phyloP scores from a whole-genome alignment of 2,888 invertebrate species.

The Platycnemis pennipes region DNA sequence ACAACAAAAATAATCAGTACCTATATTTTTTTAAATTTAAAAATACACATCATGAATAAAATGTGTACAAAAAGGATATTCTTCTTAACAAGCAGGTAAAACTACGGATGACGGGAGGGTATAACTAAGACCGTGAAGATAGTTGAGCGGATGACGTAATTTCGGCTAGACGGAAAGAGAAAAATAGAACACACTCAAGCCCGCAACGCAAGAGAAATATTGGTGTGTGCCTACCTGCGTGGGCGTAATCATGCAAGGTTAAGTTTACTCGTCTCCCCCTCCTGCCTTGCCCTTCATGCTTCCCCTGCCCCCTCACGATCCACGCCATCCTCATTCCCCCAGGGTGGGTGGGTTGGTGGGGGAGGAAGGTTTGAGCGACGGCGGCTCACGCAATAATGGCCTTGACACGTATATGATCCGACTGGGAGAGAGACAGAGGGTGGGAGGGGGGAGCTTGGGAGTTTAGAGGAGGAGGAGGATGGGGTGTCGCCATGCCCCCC shows the following conservation, averaged over 20 bases:
- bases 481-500: not conserved
- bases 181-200: not conserved
- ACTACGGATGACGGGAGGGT: too few species aligned
- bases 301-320: too few species aligned
- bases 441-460: too few species aligned
- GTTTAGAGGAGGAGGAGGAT: not conserved
- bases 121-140: not conserved
- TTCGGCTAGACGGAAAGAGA: not conserved
- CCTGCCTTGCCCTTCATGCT: not conserved
- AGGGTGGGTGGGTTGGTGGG: too few species aligned
- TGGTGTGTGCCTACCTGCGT: not conserved
- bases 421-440: not conserved
- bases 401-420: not conserved
- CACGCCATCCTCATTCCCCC: too few species aligned
- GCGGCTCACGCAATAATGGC: not conserved
- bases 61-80: too few species aligned
- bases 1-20: too few species aligned
- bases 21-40: too few species aligned
- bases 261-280: not conserved
- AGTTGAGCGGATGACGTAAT: not conserved
- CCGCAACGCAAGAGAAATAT: constrained; percentile 2
- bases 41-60: too few species aligned
- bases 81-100: too few species aligned
- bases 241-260: not conserved
- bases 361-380: too few species aligned